phyloP scores from a whole-genome alignment of 2,888 invertebrate genomes.

The Drosophila robusta region DNA sequence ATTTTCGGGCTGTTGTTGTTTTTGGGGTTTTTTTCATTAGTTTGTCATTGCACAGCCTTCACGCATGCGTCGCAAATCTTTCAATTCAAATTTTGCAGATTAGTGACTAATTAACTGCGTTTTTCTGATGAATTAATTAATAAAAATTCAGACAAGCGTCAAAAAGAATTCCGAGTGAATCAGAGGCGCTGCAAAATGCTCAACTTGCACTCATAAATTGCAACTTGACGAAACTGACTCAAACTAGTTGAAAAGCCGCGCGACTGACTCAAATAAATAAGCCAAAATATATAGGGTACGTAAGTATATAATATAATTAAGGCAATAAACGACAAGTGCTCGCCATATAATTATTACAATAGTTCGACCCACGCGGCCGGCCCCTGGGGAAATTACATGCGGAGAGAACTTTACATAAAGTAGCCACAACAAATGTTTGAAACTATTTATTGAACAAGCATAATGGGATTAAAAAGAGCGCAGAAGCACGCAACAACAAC shows the following conservation, averaged over 20 bases:
- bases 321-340: slow-evolving; percentile 46
- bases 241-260: slow-evolving; percentile 46
- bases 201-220: slow-evolving; percentile 25
- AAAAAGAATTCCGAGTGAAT: slow-evolving; percentile 40
- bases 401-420: slow-evolving; percentile 35
- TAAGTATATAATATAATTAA: slow-evolving; percentile 9
- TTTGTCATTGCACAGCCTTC: slow-evolving; percentile 63
- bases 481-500: slow-evolving; percentile 45
- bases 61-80: slow-evolving; percentile 48
- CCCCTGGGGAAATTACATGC: slow-evolving; percentile 37
- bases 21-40: slow-evolving; percentile 20
- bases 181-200: slow-evolving; percentile 8
- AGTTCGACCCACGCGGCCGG: slow-evolving; percentile 16
- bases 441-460: slow-evolving; percentile 41
- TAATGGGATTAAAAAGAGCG: slow-evolving; percentile 38
- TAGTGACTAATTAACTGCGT: slow-evolving; percentile 6
- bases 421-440: slow-evolving; percentile 35
- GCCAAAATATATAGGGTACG: slow-evolving; percentile 24
- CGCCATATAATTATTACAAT: slow-evolving; percentile 43
- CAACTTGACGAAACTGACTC: slow-evolving; percentile 36
- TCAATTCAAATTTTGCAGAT: slow-evolving; percentile 5
- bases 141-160: slow-evolving; percentile 5
- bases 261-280: slow-evolving; percentile 16
- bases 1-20: slow-evolving; percentile 25
- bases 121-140: slow-evolving; percentile 42